Conservation (phyloP, 2,888 invertebrate genomes). For the Caenorhabditis imperialis region DNA sequence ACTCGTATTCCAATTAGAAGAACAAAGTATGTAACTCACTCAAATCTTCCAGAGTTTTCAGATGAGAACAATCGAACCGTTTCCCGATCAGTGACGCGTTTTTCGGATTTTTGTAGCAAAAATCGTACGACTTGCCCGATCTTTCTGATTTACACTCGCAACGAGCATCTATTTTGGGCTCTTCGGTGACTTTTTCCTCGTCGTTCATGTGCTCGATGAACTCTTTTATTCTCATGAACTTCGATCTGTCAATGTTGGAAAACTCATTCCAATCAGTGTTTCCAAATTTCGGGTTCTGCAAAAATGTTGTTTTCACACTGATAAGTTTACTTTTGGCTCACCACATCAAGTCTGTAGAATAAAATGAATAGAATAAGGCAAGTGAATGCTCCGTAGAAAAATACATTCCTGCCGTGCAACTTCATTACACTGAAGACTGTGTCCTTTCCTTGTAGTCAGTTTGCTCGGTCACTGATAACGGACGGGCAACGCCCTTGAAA, state of each 20-base stretch:
- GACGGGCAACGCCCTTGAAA: neutral
- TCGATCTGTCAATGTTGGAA: no score
- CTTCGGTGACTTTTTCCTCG: no score
- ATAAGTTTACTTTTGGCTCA: no score
- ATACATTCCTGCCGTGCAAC: neutral
- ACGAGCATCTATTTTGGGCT: neutral
- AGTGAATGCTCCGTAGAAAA: neutral
- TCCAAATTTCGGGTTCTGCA: no score
- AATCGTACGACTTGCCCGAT: constrained; percentile 8
- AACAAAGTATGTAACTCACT: constrained; percentile 2
- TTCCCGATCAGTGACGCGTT: constrained; percentile 8
- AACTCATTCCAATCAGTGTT: no score
- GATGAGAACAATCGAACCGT: constrained; percentile 9
- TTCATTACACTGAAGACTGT: neutral
- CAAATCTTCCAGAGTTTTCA: constrained; percentile 26
- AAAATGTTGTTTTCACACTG: no score
- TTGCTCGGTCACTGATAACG: neutral
- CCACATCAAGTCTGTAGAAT: neutral
- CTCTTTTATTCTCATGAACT: no score
- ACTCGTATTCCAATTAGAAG: neutral
- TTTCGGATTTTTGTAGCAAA: constrained; percentile 35
- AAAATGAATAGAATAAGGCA: neutral
- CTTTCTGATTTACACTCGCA: constrained; percentile 18
- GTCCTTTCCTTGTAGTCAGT: neutral
- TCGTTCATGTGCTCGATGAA: no score